These are phyloP conservation scores for Pocillopora damicornis DNA, from an alignment of 64 coral and sea anemone species.

Conservation along the genomic window DNA sequence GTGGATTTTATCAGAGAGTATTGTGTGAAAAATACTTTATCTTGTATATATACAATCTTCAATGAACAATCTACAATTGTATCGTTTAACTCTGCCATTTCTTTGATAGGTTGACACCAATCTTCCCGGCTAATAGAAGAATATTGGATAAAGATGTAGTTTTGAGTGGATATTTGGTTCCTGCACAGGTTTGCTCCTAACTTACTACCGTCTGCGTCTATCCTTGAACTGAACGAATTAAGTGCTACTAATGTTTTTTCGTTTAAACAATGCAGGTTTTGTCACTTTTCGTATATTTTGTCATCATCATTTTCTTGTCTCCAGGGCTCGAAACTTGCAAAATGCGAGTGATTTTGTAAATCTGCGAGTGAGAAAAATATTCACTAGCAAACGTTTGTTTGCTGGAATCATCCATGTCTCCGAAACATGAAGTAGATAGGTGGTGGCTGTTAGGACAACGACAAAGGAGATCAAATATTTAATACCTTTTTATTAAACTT, in stretches of 20 bases:
- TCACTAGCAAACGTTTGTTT: background rate
- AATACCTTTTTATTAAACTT: constrained; percentile 33
- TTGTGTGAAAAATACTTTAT: too few species aligned
- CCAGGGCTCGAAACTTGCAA: background rate
- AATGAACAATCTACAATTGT: background rate
- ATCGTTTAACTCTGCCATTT: background rate
- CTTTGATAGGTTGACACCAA: constrained; percentile 8
- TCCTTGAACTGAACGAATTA: too few species aligned
- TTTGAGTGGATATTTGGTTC: constrained; percentile 33
- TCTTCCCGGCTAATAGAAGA: background rate
- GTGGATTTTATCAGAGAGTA: too few species aligned
- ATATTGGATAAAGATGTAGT: constrained; percentile 25
- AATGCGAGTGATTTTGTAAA: background rate
- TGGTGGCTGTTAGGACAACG: constrained; percentile 40
- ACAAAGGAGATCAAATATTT: constrained; percentile 36
- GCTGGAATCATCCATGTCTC: background rate
- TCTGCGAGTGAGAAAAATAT: background rate
- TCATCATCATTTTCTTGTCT: too few species aligned
- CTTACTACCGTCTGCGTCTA: background rate
- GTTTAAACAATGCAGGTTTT: too few species aligned
- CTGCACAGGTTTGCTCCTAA: constrained; percentile 13
- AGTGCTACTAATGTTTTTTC: too few species aligned
- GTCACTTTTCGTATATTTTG: too few species aligned
- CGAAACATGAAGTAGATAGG: constrained; percentile 24
- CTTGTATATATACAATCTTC: too few species aligned